Percentiles rank a stretch among this genome's conserved stretches.
These are phyloP conservation scores for Amblyjoppa fuscipennis DNA, from an alignment of 2,888 invertebrate species.

Conservation along the genomic window DNA sequence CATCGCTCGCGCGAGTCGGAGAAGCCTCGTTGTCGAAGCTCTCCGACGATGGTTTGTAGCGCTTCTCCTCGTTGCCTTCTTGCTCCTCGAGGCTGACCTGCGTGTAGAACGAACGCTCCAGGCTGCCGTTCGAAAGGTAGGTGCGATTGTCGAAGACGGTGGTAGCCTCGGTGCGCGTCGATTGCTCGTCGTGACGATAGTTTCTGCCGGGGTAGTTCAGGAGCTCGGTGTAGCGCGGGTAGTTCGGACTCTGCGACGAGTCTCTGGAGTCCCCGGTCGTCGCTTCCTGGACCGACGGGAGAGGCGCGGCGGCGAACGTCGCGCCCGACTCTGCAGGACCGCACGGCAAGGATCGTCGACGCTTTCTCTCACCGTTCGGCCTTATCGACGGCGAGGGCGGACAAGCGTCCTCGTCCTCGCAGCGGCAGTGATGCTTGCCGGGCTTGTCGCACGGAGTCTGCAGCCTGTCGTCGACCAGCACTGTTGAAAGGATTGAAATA, in stretches of 20 bases:
- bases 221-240: slow-evolving; percentile 11
- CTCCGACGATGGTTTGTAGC: slow-evolving; percentile 79
- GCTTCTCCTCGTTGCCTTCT: slow-evolving; percentile 80
- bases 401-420: slow-evolving; percentile 89
- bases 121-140: slow-evolving; percentile 73
- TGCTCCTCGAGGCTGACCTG: slow-evolving; percentile 80
- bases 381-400: slow-evolving; percentile 82
- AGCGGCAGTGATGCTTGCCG: slow-evolving; percentile 92
- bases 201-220: background rate
- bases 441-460: slow-evolving; percentile 90
- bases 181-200: slow-evolving; percentile 24
- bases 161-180: slow-evolving; percentile 16
- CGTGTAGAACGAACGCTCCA: slow-evolving; percentile 79
- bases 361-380: slow-evolving; percentile 81
- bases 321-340: slow-evolving; percentile 73
- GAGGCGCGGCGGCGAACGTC: slow-evolving; percentile 18
- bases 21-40: slow-evolving; percentile 62
- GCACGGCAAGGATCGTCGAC: slow-evolving; percentile 82
- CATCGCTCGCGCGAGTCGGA: slow-evolving; percentile 51
- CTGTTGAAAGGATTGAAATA: slow-evolving; percentile 59
- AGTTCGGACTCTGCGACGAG: slow-evolving; percentile 9
- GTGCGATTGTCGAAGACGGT: slow-evolving; percentile 59
- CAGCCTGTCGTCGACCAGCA: slow-evolving; percentile 90
- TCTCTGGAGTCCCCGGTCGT: background rate
- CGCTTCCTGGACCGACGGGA: slow-evolving; percentile 60